Conservation (phyloP, 2,797 vertebrate genomes). For the Lagodon rhomboides region DNA sequence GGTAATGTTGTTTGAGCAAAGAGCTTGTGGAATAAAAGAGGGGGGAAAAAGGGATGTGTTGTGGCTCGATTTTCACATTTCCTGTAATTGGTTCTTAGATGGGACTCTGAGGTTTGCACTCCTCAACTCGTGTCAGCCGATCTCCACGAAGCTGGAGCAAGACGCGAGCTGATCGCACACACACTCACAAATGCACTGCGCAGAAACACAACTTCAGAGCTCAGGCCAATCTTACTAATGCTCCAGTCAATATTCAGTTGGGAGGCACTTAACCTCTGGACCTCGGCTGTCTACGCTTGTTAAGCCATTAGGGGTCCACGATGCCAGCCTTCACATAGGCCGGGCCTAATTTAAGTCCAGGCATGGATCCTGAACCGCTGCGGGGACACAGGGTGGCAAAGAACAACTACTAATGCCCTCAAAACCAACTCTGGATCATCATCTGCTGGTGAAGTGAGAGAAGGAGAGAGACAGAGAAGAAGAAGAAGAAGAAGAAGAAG, state of each 20-base stretch:
- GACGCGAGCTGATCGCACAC: slow-evolving; percentile 6
- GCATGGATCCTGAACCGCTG: neutral
- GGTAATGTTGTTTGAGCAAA: slow-evolving; percentile 47
- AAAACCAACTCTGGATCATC: slow-evolving; percentile 50
- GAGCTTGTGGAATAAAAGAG: slow-evolving; percentile 12
- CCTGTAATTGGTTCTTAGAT: slow-evolving; percentile 40
- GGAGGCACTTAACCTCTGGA: slow-evolving; percentile 80
- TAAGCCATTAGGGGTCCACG: slow-evolving; percentile 67
- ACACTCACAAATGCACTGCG: slow-evolving; percentile 11
- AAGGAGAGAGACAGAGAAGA: slow-evolving; percentile 10
- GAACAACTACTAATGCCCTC: slow-evolving; percentile 21
- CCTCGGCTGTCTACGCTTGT: slow-evolving; percentile 76
- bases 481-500: neutral
- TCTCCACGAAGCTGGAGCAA: slow-evolving; percentile 45
- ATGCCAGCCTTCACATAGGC: slow-evolving; percentile 40
- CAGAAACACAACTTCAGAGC: slow-evolving; percentile 48
- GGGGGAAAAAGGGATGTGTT: slow-evolving; percentile 44
- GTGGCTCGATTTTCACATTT: slow-evolving; percentile 55
- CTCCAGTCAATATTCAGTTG: slow-evolving; percentile 71
- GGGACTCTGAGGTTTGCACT: slow-evolving; percentile 23
- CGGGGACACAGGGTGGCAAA: slow-evolving; percentile 20
- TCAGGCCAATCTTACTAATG: slow-evolving; percentile 68
- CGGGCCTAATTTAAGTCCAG: slow-evolving; percentile 52
- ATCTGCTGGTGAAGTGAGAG: slow-evolving; percentile 21
- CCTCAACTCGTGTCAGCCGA: slow-evolving; percentile 36